phyloP scores from a whole-genome alignment of 1,140 invertebrate genomes.

The Lepidurus apus region DNA sequence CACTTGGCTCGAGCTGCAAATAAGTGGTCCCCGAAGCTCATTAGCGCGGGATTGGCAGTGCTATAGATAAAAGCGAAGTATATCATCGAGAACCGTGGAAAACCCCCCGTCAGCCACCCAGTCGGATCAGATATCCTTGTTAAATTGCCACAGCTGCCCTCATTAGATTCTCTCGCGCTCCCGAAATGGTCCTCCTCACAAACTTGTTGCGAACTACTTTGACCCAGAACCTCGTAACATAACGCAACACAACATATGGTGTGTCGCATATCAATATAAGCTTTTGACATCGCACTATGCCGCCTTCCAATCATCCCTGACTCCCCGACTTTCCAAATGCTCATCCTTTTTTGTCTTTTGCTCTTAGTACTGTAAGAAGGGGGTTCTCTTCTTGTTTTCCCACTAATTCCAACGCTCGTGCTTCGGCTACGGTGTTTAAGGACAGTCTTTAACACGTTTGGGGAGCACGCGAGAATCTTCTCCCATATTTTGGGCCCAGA shows the following conservation, averaged over 20 bases:
- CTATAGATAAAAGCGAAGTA: conserved; percentile 4
- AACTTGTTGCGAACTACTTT: neutral
- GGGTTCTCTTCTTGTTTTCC: too few relatives aligned
- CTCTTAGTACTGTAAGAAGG: too few relatives aligned
- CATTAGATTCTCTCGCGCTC: neutral
- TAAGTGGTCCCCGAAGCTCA: conserved; percentile 3
- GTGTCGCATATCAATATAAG: conserved; percentile 8
- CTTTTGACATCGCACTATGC: conserved; percentile 12
- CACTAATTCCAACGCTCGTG: neutral
- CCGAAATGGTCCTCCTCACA: neutral
- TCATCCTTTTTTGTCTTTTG: neutral
- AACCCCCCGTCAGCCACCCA: neutral
- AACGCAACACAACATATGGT: neutral
- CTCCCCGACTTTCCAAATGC: neutral
- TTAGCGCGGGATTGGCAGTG: conserved; percentile 8
- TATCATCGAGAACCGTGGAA: neutral
- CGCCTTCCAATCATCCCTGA: conserved; percentile 11
- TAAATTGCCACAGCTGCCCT: conserved; percentile 15
- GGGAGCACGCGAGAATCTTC: neutral
- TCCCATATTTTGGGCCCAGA: neutral
- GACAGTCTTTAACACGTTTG: neutral
- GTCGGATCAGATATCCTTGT: conserved; percentile 21
- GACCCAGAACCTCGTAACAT: too few relatives aligned
- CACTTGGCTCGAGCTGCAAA: conserved; percentile 14
- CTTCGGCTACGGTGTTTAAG: too few relatives aligned